These are phyloP conservation scores for Bubalus kerabau DNA, from an alignment of 2,113 vertebrate species.

Conservation along the genomic window DNA sequence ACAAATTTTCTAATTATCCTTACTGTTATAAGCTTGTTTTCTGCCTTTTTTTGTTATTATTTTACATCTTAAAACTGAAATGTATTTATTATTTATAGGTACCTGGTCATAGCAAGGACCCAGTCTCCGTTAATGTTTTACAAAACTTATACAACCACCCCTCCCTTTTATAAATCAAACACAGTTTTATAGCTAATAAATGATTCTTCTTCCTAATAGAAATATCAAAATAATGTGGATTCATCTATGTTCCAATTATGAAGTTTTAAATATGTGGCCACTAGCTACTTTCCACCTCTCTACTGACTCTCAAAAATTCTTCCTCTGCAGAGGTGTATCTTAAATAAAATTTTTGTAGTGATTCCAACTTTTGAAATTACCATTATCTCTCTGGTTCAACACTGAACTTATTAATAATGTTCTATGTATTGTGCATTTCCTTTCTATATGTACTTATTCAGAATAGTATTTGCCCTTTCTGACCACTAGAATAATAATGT, in stretches of 20 bases:
- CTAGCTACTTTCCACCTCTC: not conserved
- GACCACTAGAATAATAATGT: not conserved
- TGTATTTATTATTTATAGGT: not conserved
- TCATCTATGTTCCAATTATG: not conserved
- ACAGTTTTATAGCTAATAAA: not conserved
- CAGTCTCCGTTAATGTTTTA: not conserved
- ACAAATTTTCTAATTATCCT: not conserved
- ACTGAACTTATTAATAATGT: not conserved
- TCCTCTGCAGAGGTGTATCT: not conserved
- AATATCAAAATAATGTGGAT: not conserved
- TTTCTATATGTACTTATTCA: not conserved
- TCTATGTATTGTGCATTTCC: not conserved
- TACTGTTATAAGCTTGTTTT: not conserved
- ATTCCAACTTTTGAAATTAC: not conserved
- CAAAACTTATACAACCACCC: not conserved
- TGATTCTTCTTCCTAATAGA: not conserved
- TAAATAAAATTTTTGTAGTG: not conserved
- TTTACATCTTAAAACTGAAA: constrained; percentile 30
- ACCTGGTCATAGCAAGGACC: not conserved
- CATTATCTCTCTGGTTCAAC: not conserved
- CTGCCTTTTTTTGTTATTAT: not conserved
- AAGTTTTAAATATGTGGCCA: not conserved
- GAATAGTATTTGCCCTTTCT: not conserved
- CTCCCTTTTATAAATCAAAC: not conserved
- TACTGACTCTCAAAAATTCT: not conserved